Base-by-base conservation (phyloP, 2,888 invertebrate genomes). In the Lingula anatina region DNA sequence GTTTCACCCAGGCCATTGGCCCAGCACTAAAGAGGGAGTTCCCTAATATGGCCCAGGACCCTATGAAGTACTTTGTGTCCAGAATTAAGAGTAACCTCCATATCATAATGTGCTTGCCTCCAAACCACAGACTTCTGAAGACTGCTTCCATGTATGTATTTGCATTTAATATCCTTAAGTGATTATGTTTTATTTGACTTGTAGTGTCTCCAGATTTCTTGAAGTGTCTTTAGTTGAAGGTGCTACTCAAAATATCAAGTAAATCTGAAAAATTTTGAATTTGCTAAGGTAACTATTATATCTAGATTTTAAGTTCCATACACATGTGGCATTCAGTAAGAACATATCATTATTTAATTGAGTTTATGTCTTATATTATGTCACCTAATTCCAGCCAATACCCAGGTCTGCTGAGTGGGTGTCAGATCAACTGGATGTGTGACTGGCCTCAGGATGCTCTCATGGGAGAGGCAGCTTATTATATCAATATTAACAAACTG, bases 341-440 rank as follows among this genome's bases (percentile, higher is more conserved):
- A 25, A 18, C 18, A 20, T 23, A 28, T 44, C 7, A 24, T 2
- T 38, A 4, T 37, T 36, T 20, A 36, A 18, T 26, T 44, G n/a
- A 23, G 21, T 43, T 28, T 46, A 25, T 42, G 3, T 38, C 31
- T 9, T 47, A 4, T 43, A 20, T 57, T n/a, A n/a, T n/a, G n/a
- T n/a, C n/a, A n/a, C n/a, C n/a, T n/a, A n/a, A n/a, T n/a, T 60
- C 26, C 61, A 73, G 73, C 36, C 59, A 70, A 49, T 77, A 70
- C 57, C 73, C 75, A 3, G 72, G 75, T 15, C 57, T 77, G 38
- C 53, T 77, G 51, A 74, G 64, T 58, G 71, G 73, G 26, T 73
- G 73, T 59, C 73, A 75, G 59, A 63, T 75, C 38, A 69, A 68
- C 56, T 75, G 73, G 68, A 62, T 76, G 64, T 70, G 70, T 63